A percentile compares a stretch with the other conserved stretches of the same genome.
phyloP scores from a whole-genome alignment of 1,140 invertebrate species.

The Harlomillsia oculata region DNA sequence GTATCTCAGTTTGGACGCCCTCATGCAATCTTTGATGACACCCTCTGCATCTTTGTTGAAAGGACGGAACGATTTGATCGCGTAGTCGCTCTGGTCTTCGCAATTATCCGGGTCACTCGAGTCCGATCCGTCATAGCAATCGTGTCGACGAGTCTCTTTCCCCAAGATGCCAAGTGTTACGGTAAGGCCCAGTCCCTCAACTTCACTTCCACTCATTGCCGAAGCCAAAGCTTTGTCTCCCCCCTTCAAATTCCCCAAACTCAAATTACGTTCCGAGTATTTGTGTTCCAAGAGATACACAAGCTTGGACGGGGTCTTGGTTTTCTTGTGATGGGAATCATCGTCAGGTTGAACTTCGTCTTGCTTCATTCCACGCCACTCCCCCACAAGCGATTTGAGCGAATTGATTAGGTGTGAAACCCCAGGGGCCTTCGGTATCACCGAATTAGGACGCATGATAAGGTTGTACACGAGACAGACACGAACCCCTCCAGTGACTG shows the following conservation, averaged over 20 bases:
- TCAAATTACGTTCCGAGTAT: neutral
- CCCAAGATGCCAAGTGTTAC: neutral
- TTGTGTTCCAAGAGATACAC: neutral
- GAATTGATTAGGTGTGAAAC: no score
- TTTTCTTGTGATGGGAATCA: no score
- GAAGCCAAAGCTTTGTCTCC: neutral
- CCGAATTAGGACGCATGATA: neutral
- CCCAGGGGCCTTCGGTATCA: neutral
- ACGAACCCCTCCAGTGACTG: neutral
- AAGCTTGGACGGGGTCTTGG: neutral
- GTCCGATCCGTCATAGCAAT: neutral
- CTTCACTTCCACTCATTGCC: neutral
- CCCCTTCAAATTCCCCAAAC: neutral
- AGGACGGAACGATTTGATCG: neutral
- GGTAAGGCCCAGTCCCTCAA: neutral
- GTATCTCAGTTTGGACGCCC: neutral
- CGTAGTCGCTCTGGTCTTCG: neutral
- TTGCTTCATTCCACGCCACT: neutral
- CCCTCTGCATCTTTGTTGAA: no score
- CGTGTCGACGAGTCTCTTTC: neutral
- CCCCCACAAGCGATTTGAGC: neutral
- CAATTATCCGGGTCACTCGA: neutral
- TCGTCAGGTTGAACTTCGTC: no score
- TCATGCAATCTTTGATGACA: neutral
- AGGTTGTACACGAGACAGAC: constrained; percentile 17